These are phyloP conservation scores for Hyppa rectilinea DNA, from an alignment of 2,888 invertebrate genomes.

Conservation along the genomic window DNA sequence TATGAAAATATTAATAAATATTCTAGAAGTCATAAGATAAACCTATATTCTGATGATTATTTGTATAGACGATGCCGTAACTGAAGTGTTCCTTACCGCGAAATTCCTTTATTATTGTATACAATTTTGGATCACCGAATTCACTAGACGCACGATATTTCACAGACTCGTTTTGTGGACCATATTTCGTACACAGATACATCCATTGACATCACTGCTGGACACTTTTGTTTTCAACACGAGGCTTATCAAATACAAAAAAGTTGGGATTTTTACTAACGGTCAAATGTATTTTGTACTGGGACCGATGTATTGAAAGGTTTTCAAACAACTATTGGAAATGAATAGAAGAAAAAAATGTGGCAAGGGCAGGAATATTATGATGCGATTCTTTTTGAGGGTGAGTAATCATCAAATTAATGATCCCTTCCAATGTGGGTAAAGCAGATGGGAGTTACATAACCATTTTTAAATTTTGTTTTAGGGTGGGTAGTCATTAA, in stretches of 20 bases:
- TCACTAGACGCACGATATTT: neutral
- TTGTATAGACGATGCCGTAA: neutral
- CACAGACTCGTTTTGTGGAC: neutral
- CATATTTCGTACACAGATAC: neutral
- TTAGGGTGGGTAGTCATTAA: too few species aligned
- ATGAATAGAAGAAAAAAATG: too few species aligned
- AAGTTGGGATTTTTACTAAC: neutral
- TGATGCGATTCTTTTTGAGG: too few species aligned
- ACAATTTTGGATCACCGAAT: neutral
- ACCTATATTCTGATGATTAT: conserved; percentile 6
- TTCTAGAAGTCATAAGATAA: conserved; percentile 8
- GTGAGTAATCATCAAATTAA: too few species aligned
- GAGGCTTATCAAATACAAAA: neutral
- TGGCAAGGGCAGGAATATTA: too few species aligned
- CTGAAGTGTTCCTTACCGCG: too few species aligned
- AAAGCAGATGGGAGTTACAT: too few species aligned
- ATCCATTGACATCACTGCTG: neutral
- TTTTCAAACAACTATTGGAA: neutral
- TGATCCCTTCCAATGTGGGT: too few species aligned
- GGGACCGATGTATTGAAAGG: neutral
- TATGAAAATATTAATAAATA: conserved; percentile 14
- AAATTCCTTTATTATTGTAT: neutral
- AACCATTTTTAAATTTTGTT: too few species aligned
- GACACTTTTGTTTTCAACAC: neutral
- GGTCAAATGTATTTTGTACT: neutral